Percentiles rank a stretch among this genome's conserved stretches.
Conservation (phyloP, 2,888 invertebrate species). For the Eupithecia exiguata region DNA sequence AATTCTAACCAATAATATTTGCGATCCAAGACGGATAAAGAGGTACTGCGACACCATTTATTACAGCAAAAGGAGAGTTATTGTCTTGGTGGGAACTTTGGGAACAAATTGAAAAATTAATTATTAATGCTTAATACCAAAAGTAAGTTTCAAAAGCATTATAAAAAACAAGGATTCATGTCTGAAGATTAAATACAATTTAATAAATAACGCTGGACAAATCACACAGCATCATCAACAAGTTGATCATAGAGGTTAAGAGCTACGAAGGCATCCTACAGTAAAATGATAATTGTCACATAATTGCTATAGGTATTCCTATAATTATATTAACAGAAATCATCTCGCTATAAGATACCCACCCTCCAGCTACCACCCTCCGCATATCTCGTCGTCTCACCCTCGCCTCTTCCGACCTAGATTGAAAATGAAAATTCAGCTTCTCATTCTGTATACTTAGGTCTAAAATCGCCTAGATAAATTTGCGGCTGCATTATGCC, state of each 20-base stretch:
- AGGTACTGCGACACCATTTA: constrained; percentile 66
- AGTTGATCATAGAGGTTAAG: background rate
- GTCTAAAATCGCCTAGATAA: constrained; percentile 13
- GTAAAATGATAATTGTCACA: constrained; percentile 39
- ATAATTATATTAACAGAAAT: constrained; percentile 42
- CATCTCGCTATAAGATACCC: constrained; percentile 69
- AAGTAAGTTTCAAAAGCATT: constrained; percentile 16
- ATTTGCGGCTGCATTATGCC: constrained; percentile 16
- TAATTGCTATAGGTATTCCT: constrained; percentile 36
- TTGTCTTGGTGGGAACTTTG: constrained; percentile 4
- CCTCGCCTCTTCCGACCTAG: constrained; percentile 80
- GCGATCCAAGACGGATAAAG: constrained; percentile 70
- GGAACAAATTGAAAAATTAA: constrained; percentile 18
- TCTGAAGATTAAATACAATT: background rate
- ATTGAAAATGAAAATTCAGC: constrained; percentile 83
- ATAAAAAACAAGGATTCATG: background rate
- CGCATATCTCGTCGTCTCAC: constrained; percentile 69
- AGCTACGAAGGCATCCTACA: constrained; percentile 29
- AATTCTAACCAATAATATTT: constrained; percentile 78
- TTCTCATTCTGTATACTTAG: constrained; percentile 59
- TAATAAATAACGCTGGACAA: too few relatives aligned
- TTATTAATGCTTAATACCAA: background rate
- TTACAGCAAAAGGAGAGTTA: constrained; percentile 50
- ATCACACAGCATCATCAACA: background rate
- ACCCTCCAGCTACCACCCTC: constrained; percentile 81